These are phyloP conservation scores for Agrotis ipsilon DNA, from an alignment of 2,888 invertebrate genomes.

Conservation along the genomic window DNA sequence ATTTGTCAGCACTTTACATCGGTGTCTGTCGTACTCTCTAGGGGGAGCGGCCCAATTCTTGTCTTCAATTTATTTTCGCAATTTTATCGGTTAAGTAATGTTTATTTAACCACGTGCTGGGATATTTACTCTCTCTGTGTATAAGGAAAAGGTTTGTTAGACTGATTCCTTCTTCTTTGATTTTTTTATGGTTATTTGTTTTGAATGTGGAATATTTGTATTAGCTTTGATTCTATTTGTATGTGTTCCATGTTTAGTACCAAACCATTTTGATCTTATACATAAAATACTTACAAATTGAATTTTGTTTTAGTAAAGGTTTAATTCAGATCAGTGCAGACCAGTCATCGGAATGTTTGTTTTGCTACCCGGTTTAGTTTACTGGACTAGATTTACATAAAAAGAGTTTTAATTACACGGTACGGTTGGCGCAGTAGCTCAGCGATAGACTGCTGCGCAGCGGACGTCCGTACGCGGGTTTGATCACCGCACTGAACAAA, in stretches of 20 bases:
- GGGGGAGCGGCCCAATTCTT: constrained; percentile 49
- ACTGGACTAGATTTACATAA: no score
- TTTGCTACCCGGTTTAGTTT: no score
- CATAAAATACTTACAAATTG: no score
- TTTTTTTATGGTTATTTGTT: constrained; percentile 11
- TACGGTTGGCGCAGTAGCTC: no score
- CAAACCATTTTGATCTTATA: no score
- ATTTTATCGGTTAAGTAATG: constrained; percentile 49
- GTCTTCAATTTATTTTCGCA: constrained; percentile 54
- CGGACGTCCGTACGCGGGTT: no score
- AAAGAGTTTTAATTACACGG: no score
- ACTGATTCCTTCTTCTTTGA: constrained; percentile 14
- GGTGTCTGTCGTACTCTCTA: constrained; percentile 16
- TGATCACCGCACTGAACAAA: no score
- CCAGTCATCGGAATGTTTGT: no score
- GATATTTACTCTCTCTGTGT: constrained; percentile 22
- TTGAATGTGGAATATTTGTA: background rate
- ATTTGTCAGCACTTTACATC: constrained; percentile 22
- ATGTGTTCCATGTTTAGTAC: background rate
- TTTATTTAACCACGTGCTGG: constrained; percentile 41
- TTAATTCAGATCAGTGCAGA: no score
- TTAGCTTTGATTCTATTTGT: constrained; percentile 4
- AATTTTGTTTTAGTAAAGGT: no score
- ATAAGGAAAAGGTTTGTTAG: background rate
- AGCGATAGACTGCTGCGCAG: no score